Evolutionary conservation across 2,113 vertebrate genomes (phyloP).

Genomic region (Callithrix jacchus): DNA sequence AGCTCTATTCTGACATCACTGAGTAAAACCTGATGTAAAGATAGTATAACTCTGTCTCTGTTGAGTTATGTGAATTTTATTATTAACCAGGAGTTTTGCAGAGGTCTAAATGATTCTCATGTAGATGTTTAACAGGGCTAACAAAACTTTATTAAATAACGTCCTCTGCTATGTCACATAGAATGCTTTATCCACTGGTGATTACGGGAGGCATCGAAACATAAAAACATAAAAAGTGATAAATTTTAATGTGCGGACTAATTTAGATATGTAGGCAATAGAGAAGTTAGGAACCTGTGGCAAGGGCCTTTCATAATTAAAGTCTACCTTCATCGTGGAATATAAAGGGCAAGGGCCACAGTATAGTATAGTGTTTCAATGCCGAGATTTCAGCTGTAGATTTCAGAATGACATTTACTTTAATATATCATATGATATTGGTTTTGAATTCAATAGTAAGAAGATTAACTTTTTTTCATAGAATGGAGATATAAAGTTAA

Average conservation of each 20-base stretch:
- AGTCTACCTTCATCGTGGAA: not conserved
- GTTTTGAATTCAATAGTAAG: not conserved
- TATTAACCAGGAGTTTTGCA: not conserved
- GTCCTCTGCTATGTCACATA: not conserved
- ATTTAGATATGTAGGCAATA: not conserved
- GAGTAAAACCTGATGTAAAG: not conserved
- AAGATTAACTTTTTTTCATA: not conserved
- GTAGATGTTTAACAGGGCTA: not conserved
- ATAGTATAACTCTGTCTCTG: not conserved
- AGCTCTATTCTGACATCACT: not conserved
- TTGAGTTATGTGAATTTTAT: conserved; percentile 18
- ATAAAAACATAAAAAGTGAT: not conserved
- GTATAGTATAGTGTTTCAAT: not conserved
- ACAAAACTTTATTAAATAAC: not conserved
- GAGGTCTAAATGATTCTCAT: not conserved
- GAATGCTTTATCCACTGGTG: not conserved
- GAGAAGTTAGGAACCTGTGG: not conserved
- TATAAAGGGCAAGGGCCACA: not conserved
- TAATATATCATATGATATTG: not conserved
- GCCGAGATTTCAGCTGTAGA: not conserved
- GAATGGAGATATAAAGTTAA: not conserved
- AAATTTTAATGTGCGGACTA: not conserved
- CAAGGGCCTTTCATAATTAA: not conserved
- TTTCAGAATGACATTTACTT: conserved; percentile 37
- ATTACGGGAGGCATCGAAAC: not conserved